Evolutionary conservation across 1,140 invertebrate genomes (phyloP), one percentile per base, ranked within the genome.

Genomic region (Drosophila kanapiae): DNA sequence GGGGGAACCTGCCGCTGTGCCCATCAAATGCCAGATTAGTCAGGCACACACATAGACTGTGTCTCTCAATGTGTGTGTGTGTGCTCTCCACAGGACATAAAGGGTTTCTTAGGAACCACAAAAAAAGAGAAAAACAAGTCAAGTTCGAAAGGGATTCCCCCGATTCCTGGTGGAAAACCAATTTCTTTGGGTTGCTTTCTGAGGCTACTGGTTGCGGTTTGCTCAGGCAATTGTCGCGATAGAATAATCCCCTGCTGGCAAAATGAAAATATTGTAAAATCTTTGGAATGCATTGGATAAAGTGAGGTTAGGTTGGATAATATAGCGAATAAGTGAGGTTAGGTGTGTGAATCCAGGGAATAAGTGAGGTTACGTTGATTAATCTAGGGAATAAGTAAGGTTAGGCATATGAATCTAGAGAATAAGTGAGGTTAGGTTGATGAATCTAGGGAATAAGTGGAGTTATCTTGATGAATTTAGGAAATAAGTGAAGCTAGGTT

Each of bases 11-110:
- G 62, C 64, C 23, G 45, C 23, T 65, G 64, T 49, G 53, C 35
- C 62, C 65, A 69, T 69, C 65, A 72, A 72, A 72, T 60, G 54
- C 69, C 68, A 72, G 67, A 72, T 72, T 72, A 60, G 67, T 71
- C 69, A 49, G 35, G 45, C 43, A 29, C 35, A 35, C 51, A 33
- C 14, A 23, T 16, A 16, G 14, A 11, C 16, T 7, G 7, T 14
- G 7, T 31, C 8, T 29, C 0, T 10, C 4, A 16, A 7, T 29
- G 23, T 61, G 10, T 35, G 29, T 61, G 18, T 33, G 16, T 63
- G n/a, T 54, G 18, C 6, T 57, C n/a, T 18, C 27, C 42, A 18
- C 33, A 57, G 40, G 40, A n/a, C 23, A 29, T 10, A 42, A 70
- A 71, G 42, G 65, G 65, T 49, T 71, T 59, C 35, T 27, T 49